Conservation (phyloP, 2,113 vertebrate species). For the Serranochromis macrocephalus region DNA sequence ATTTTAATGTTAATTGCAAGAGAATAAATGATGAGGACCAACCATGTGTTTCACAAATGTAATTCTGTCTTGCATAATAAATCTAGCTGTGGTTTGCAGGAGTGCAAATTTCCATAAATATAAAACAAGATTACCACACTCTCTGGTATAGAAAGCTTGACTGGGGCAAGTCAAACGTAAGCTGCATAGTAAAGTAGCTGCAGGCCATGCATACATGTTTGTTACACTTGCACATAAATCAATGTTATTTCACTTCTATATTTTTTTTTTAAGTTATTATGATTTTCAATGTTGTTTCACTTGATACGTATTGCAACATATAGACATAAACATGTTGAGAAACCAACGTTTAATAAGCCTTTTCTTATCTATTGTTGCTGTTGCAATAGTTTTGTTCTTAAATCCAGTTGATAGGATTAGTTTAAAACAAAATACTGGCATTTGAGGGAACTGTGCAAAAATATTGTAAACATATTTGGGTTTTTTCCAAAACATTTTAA, state of each 20-base stretch:
- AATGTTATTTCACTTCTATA: background rate
- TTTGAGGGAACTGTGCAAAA: background rate
- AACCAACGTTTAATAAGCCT: background rate
- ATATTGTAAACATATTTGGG: background rate
- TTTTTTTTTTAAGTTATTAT: background rate
- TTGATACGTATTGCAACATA: background rate
- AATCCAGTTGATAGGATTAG: background rate
- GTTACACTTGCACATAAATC: background rate
- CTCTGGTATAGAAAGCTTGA: background rate
- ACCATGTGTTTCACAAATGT: background rate
- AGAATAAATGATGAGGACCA: background rate
- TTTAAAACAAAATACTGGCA: background rate
- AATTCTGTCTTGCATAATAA: background rate
- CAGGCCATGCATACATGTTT: background rate
- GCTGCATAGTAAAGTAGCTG: background rate
- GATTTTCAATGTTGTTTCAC: background rate
- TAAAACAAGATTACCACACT: background rate
- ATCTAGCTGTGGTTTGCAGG: background rate
- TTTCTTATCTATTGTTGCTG: background rate
- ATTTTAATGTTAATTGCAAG: background rate
- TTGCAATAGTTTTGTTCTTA: background rate
- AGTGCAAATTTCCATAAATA: background rate
- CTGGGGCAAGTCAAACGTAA: background rate
- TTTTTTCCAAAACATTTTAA: background rate
- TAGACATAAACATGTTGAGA: background rate